Percentiles rank a stretch among this genome's conserved stretches.
Conservation (phyloP, 2,888 invertebrate species). For the Lycophotia porphyrea region DNA sequence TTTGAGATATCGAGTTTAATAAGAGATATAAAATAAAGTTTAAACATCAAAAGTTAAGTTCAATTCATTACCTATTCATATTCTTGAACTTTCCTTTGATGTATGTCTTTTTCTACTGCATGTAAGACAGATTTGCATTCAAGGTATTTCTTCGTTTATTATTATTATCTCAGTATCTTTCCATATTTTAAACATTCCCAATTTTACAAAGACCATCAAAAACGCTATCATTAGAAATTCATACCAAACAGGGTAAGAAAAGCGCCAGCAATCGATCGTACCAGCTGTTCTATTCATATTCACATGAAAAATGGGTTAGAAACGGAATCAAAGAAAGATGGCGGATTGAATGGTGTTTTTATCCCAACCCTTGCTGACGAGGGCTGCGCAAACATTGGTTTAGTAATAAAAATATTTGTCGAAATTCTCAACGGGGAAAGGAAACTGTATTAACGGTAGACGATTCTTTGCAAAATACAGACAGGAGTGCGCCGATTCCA, state of each 20-base stretch:
- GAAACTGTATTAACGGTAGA: conserved; percentile 74
- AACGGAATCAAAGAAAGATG: conserved; percentile 82
- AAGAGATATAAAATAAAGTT: conserved; percentile 11
- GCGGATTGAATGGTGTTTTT: conserved; percentile 81
- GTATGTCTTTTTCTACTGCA: neutral
- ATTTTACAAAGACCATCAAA: conserved; percentile 7
- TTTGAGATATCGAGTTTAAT: conserved; percentile 27
- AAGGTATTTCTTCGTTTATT: neutral
- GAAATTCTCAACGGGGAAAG: conserved; percentile 82
- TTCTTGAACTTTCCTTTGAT: conserved; percentile 2
- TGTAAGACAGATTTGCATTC: neutral
- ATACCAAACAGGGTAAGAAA: conserved; percentile 73
- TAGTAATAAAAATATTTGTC: conserved; percentile 89
- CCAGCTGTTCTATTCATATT: conserved; percentile 83
- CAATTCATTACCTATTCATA: conserved; percentile 19
- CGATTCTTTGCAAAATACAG: conserved; percentile 80
- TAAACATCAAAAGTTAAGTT: conserved; percentile 8
- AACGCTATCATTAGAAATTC: conserved; percentile 64
- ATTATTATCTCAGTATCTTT: neutral
- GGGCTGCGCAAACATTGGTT: conserved; percentile 88
- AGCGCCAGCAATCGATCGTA: conserved; percentile 73
- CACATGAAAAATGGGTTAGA: conserved; percentile 78
- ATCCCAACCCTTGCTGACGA: conserved; percentile 85
- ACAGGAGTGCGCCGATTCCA: conserved; percentile 79
- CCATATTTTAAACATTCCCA: neutral